These are phyloP conservation scores for Leucoma salicis DNA, from an alignment of 2,888 invertebrate species.

Conservation along the genomic window DNA sequence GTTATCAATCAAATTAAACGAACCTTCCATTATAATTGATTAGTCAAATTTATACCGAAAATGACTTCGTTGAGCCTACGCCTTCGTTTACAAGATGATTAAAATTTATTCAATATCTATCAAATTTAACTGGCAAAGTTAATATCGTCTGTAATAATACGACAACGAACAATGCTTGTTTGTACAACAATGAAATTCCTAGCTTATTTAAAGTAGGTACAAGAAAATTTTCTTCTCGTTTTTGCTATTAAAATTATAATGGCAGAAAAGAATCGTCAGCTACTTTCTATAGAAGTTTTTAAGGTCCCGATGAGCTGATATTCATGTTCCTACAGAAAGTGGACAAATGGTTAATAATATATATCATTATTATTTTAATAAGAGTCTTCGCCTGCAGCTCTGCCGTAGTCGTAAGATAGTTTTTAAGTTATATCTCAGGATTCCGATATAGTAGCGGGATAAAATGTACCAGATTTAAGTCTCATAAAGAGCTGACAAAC, in stretches of 20 bases:
- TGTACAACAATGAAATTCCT: not conserved
- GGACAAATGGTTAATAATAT: no score
- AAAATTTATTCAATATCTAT: not conserved
- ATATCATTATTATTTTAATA: no score
- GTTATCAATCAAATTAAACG: not conserved
- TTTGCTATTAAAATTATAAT: not conserved
- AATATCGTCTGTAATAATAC: not conserved
- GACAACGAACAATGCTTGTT: not conserved
- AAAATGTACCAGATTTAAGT: no score
- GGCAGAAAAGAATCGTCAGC: not conserved
- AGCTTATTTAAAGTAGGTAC: not conserved
- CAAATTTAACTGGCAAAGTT: not conserved
- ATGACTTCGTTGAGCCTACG: not conserved
- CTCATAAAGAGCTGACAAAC: no score
- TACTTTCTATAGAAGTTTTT: not conserved
- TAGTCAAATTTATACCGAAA: slow-evolving; percentile 1
- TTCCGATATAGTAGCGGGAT: no score
- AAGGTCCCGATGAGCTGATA: no score
- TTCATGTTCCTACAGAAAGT: no score
- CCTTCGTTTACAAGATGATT: not conserved
- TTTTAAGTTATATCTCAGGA: no score
- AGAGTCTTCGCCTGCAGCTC: no score
- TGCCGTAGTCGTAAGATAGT: no score
- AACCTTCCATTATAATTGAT: not conserved
- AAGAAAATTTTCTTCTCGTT: not conserved